Evolutionary conservation across 2,888 invertebrate species (phyloP), one percentile per base, ranked within the genome.

Genomic region (Platycnemis pennipes): DNA sequence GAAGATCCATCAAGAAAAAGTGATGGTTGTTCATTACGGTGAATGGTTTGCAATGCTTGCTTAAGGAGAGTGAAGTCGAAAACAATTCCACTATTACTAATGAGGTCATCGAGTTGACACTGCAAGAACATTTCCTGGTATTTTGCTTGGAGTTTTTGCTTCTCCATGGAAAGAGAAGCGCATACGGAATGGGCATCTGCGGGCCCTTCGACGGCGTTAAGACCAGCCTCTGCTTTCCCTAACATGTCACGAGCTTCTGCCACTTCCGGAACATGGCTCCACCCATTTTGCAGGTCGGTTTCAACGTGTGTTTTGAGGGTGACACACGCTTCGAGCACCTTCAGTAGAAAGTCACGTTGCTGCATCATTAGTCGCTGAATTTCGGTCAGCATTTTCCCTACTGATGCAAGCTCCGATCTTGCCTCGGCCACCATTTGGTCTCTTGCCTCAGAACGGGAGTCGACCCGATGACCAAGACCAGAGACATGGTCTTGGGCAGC

Each of bases 271-370:
- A 97, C 97, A 95, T 98, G 97, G 87, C 97, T 97, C 96, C 97
- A 97, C 95, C 98, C 98, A 95, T 97, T 97, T 95, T 98, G 97
- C 95, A 98, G 97, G 96, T 98, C 98, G 94, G 98, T 97, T 96
- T 98, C 98, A 94, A 98, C 98, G 96, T 98, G 98, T 94, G 98
- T 97, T 96, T 98, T 98, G 91, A 98, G 96, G 94, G 98, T 97
- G 89, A 98, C 97, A 96, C 98, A 98, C 77, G 98, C 98, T 96
- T 98, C 98, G 95, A 98, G 97, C 94, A 98, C 97, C 96, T 98
- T 98, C 95, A 98, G 97, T 95, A 98, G 96, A 96, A 98, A 98
- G 96, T 98, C 97, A 95, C 98, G 97, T 96, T 98, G 98, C 95
- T 98, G 98, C 96, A 97, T 97, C 94, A 97, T 97, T 96, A 98